These are phyloP conservation scores for Crematogaster levior DNA, from an alignment of 2,888 invertebrate species.

Conservation along the genomic window DNA sequence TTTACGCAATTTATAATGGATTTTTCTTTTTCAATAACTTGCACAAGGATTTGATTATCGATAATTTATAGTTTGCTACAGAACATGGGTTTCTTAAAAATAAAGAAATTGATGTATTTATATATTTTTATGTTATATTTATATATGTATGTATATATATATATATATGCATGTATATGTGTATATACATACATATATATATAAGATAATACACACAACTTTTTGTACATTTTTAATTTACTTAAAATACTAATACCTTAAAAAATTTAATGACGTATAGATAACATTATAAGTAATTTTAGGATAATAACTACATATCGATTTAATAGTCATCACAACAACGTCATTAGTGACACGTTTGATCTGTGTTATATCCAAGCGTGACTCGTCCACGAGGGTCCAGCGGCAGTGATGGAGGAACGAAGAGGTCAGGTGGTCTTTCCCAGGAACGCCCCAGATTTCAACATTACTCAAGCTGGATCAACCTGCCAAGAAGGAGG, in stretches of 20 bases:
- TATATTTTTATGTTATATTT: neutral
- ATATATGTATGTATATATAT: no score
- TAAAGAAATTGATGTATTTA: neutral
- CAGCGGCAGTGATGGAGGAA: conserved; percentile 69
- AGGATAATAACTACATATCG: neutral
- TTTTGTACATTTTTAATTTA: neutral
- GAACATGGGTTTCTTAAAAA: no score
- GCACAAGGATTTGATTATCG: neutral
- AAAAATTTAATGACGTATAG: neutral
- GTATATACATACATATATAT: no score
- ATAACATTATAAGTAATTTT: neutral
- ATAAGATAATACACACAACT: neutral
- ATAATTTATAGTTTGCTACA: no score
- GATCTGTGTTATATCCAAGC: conserved; percentile 61
- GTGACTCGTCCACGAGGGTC: conserved; percentile 73
- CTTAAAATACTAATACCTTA: neutral
- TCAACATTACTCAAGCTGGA: conserved; percentile 85
- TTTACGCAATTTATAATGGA: neutral
- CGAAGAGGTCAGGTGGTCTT: conserved; percentile 81
- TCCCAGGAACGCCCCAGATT: conserved; percentile 85
- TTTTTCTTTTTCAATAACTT: neutral
- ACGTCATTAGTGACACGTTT: conserved; percentile 65
- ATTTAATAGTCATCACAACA: conserved; percentile 20
- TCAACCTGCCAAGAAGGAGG: conserved; percentile 83
- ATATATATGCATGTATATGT: no score